Evolutionary conservation across 2,797 vertebrate species (phyloP).

Genomic region (Cryptoblepharus egeriae): DNA sequence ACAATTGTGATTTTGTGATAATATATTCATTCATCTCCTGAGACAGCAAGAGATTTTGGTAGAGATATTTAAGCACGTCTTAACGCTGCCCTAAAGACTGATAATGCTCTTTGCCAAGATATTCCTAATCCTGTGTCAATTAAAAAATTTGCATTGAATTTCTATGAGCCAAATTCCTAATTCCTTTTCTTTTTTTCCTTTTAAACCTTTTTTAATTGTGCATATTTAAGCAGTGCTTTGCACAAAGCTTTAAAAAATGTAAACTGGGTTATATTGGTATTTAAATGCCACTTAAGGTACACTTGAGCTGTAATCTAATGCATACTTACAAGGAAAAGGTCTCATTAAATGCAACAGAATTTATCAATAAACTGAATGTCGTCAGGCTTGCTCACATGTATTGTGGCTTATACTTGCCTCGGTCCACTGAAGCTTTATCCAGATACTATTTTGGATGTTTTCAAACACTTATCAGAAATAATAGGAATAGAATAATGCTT

Average conservation of each 20-base stretch:
- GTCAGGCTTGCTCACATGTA: not conserved
- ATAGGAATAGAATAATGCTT: not conserved
- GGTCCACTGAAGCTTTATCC: not conserved
- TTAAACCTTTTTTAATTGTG: not conserved
- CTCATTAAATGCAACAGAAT: not conserved
- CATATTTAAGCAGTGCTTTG: not conserved
- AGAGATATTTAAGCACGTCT: not conserved
- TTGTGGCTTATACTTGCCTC: not conserved
- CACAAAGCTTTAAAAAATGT: not conserved
- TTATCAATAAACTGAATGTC: not conserved
- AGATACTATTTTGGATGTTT: not conserved
- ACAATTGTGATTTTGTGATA: not conserved
- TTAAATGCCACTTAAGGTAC: not conserved
- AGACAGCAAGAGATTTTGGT: not conserved
- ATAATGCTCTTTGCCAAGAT: not conserved
- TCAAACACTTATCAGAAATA: not conserved
- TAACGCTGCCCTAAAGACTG: not conserved
- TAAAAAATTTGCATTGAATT: not conserved
- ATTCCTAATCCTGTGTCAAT: not conserved
- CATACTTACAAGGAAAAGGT: not conserved
- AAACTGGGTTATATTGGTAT: not conserved
- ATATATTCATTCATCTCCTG: too few relatives aligned
- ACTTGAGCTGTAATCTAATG: not conserved
- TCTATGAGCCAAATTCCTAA: too few relatives aligned
- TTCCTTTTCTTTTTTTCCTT: too few relatives aligned